Conservation (phyloP, 2,888 invertebrate species). For the Caenorhabditis sp. region DNA sequence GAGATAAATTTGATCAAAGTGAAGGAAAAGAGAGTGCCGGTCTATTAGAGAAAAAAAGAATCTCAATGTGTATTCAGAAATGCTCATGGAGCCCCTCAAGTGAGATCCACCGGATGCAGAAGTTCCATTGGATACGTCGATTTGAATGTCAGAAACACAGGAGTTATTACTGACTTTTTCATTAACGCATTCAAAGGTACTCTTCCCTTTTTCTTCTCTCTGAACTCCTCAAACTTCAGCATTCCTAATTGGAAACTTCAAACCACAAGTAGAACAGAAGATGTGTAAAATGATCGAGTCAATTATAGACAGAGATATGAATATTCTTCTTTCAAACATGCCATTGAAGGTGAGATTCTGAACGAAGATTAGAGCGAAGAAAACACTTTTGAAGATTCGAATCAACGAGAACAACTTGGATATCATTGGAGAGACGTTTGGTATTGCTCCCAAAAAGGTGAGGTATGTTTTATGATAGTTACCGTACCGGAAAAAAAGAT, state of each 20-base stretch:
- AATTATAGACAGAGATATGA: constrained; percentile 82
- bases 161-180: constrained; percentile 83
- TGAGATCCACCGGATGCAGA: constrained; percentile 78
- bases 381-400: constrained; percentile 71
- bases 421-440: constrained; percentile 77
- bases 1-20: neutral
- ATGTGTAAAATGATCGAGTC: constrained; percentile 83
- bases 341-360: constrained; percentile 78
- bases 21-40: too few species aligned
- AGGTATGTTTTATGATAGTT: constrained; percentile 48
- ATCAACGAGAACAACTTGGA: constrained; percentile 82
- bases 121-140: constrained; percentile 82
- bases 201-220: neutral
- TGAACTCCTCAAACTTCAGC: constrained; percentile 64
- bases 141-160: constrained; percentile 82
- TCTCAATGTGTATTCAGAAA: constrained; percentile 68
- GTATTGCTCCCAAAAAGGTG: constrained; percentile 64
- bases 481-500: too few species aligned
- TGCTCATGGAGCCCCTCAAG: constrained; percentile 80
- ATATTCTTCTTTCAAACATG: constrained; percentile 79
- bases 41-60: neutral
- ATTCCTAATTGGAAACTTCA: constrained; percentile 81
- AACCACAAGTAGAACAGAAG: constrained; percentile 82
- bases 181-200: constrained; percentile 82
- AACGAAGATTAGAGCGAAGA: neutral